A percentile compares a stretch with the other conserved stretches of the same genome.
These are phyloP conservation scores for Oppia nitens DNA, from an alignment of 1,140 invertebrate species.

Conservation along the genomic window DNA sequence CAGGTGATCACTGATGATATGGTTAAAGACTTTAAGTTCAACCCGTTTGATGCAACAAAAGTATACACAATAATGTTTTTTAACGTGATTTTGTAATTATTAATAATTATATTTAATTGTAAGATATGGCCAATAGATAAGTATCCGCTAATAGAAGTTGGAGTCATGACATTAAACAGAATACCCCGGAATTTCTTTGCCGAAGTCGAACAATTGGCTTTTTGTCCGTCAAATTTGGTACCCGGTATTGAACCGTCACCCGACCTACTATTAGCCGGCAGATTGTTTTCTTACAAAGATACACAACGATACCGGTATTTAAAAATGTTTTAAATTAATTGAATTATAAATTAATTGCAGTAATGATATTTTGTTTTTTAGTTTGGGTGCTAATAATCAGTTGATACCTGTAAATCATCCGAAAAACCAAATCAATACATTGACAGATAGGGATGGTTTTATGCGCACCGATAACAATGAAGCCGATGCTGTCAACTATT, in stretches of 20 bases:
- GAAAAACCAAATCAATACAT: conserved; percentile 49
- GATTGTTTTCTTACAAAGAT: conserved; percentile 83
- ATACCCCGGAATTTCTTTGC: conserved; percentile 85
- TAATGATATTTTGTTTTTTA: background rate
- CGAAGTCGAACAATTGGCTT: conserved; percentile 80
- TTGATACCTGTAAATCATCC: conserved; percentile 72
- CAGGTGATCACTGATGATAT: conserved; percentile 39
- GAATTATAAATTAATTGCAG: background rate
- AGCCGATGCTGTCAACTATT: conserved; percentile 21
- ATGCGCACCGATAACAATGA: conserved; percentile 30
- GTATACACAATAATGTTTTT: too few species aligned
- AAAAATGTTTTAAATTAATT: background rate
- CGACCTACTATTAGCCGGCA: conserved; percentile 86
- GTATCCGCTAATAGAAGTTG: conserved; percentile 75
- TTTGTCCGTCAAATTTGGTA: conserved; percentile 73
- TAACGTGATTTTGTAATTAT: too few species aligned
- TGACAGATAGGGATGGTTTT: conserved; percentile 68
- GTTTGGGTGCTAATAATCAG: conserved; percentile 69
- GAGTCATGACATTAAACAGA: conserved; percentile 64
- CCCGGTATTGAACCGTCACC: conserved; percentile 80
- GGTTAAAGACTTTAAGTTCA: too few species aligned
- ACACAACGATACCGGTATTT: conserved; percentile 63
- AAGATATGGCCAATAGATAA: too few species aligned
- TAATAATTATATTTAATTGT: too few species aligned
- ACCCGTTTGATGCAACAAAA: too few species aligned